Base-by-base conservation (phyloP, 2,888 invertebrate species). In the Ypsolopha scabrella region DNA sequence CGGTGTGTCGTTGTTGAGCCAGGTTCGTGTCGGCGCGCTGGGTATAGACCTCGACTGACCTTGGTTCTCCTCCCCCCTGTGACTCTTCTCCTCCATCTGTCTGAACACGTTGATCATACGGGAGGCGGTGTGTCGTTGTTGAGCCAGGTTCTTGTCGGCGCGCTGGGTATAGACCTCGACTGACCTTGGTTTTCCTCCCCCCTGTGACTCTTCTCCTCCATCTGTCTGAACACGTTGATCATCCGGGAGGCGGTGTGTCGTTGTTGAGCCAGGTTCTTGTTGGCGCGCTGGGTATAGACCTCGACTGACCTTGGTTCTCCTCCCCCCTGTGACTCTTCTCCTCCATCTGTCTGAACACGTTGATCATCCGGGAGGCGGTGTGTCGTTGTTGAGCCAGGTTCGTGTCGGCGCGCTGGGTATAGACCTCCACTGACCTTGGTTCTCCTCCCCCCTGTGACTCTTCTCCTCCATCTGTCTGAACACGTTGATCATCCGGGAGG, bases 101-200 rank as follows among this genome's bases (percentile, higher is more conserved):
- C 96, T 89, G 89, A 97, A 97, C 61, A 96, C 94, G 64, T 89
- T 90, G 59, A 97, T 89, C 93, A 97, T 96, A 66, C 94, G 91
- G 43, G 93, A 92, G 10, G 97, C 93, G 0, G 95, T 95, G 69
- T 92, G 92, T 0, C 90, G 75, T 53, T 88, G 73, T 54, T 89
- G 89, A 0, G 85, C 85, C 33, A 74, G 69, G 3, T 72, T 66
- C 2, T 88, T 65, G 60, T 86, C 87, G 24, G 24, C 24, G 24
- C 24, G 24, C 24, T 24, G 24, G 24, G 2, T 24, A 24, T 24
- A 24, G 24, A 52, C 35, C n/a, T 13, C 11, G 10, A 44, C 52
- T 50, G 38, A 65, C 80, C 88, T 53, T 86, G 87, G 10, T 85
- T 86, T n/a, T 89, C 73, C n/a, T 87, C 87, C 10, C 87, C 80